phyloP scores from a whole-genome alignment of 2,888 invertebrate species.

The Scelioninae gen. 1 region DNA sequence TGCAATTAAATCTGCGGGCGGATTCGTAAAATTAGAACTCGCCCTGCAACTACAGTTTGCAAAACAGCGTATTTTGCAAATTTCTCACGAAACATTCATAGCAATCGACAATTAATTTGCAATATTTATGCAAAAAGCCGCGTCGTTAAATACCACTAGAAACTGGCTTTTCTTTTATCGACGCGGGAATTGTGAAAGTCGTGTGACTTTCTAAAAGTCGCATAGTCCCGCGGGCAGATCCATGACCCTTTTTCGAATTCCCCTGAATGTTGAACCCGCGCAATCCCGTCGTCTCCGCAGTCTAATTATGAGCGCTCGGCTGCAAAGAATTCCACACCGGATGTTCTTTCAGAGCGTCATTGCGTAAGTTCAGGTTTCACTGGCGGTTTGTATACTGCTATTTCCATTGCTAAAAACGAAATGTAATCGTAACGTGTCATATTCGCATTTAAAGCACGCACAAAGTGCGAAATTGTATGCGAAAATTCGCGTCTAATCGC shows the following conservation, averaged over 20 bases:
- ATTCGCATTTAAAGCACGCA: constrained; percentile 29
- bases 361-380: constrained; percentile 68
- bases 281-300: constrained; percentile 26
- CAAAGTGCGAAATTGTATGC: not conserved
- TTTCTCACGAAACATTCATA: constrained; percentile 49
- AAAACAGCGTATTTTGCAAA: constrained; percentile 29
- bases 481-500: constrained; percentile 2
- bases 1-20: not conserved
- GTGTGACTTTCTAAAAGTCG: constrained; percentile 60
- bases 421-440: constrained; percentile 48
- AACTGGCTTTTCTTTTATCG: constrained; percentile 64
- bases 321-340: constrained; percentile 60
- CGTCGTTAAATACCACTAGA: constrained; percentile 62
- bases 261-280: constrained; percentile 29
- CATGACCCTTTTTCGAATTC: constrained; percentile 38
- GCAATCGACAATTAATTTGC: constrained; percentile 59
- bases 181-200: constrained; percentile 59
- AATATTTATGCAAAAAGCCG: constrained; percentile 64
- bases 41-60: not conserved
- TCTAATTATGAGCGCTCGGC: constrained; percentile 55
- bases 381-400: constrained; percentile 35
- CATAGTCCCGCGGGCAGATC: constrained; percentile 46
- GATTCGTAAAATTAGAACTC: constrained; percentile 16
- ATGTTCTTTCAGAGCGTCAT: constrained; percentile 65
- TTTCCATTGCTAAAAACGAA: no score